phyloP scores from a whole-genome alignment of 1,140 invertebrate genomes.

The Triops longicaudatus region DNA sequence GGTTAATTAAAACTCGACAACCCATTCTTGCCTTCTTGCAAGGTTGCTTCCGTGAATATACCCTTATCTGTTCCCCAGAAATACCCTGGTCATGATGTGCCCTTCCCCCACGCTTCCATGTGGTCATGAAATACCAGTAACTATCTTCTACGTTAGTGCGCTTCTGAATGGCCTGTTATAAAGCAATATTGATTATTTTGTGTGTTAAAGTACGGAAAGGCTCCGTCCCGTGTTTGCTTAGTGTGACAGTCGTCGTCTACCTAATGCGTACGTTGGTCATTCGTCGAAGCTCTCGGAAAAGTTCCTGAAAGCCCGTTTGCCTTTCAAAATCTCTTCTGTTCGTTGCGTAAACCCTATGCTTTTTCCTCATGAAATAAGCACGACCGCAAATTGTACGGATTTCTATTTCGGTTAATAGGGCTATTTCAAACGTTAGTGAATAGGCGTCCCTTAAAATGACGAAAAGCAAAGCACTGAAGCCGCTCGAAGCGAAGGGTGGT shows the following conservation, averaged over 20 bases:
- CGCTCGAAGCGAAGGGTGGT: no score
- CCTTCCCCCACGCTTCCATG: neutral
- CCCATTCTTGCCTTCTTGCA: constrained; percentile 5
- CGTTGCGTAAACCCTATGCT: no score
- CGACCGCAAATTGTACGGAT: no score
- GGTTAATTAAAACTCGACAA: neutral
- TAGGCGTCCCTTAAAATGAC: no score
- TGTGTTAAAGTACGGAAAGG: neutral
- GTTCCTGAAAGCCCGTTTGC: no score
- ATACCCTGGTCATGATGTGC: neutral
- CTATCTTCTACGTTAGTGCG: neutral
- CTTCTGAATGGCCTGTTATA: neutral
- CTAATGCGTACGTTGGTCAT: no score
- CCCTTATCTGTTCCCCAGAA: neutral
- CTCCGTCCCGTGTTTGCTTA: neutral
- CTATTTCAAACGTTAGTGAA: no score
- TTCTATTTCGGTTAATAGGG: no score
- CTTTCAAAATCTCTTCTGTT: no score
- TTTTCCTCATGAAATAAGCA: no score
- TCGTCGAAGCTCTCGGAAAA: no score
- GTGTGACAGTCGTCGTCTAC: neutral
- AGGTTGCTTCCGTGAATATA: neutral
- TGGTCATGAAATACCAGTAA: neutral
- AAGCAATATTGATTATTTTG: neutral
- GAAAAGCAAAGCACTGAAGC: no score